These are phyloP conservation scores for Prenolepis imparis DNA, from an alignment of 2,888 invertebrate genomes.

Conservation along the genomic window DNA sequence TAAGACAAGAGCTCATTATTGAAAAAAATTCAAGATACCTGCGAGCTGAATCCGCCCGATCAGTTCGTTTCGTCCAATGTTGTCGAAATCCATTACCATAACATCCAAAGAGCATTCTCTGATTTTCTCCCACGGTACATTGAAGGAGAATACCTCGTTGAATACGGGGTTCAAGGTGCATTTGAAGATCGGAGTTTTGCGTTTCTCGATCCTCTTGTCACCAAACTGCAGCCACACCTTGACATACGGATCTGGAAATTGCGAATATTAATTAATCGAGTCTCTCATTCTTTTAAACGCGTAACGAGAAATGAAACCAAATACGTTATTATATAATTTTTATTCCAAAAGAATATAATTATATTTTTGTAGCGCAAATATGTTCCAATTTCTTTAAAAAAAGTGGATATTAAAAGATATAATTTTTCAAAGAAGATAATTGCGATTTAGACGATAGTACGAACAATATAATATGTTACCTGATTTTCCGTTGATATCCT, in stretches of 20 bases:
- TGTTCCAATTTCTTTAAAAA: background rate
- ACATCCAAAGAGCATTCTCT: conserved; percentile 97
- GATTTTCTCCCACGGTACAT: conserved; percentile 98
- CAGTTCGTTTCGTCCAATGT: conserved; percentile 96
- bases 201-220: conserved; percentile 97
- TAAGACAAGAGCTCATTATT: background rate
- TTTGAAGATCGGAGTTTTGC: conserved; percentile 97
- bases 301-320: background rate
- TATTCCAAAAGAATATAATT: background rate
- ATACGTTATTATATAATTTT: background rate
- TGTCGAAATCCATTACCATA: conserved; percentile 99
- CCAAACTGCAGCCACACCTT: conserved; percentile 99
- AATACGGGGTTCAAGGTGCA: conserved; percentile 98
- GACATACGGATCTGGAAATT: conserved; percentile 96
- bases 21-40: conserved; percentile 87
- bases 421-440: background rate
- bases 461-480: conserved; percentile 87
- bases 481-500: conserved; percentile 98
- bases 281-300: background rate
- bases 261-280: background rate
- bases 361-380: background rate
- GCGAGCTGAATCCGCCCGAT: conserved; percentile 97
- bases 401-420: background rate
- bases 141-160: conserved; percentile 98
- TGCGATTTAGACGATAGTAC: background rate